A percentile compares a stretch with the other conserved stretches of the same genome.
Evolutionary conservation across 1,140 invertebrate genomes (phyloP).

Genomic region (Drosophila leontia): DNA sequence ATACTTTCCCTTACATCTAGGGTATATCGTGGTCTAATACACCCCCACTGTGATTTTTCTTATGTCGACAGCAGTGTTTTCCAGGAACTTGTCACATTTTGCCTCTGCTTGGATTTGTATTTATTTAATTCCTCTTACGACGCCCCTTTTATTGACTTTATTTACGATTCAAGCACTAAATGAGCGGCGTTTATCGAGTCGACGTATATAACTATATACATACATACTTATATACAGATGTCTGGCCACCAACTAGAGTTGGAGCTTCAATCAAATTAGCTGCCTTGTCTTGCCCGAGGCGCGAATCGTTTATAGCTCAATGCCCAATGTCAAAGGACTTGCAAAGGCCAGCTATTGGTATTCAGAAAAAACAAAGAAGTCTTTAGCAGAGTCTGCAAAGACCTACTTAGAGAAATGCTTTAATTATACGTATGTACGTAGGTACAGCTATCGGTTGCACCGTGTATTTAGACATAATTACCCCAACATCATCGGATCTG

Average conservation of each 20-base stretch:
- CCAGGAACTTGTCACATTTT: constrained; percentile 68
- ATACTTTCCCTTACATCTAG: background rate
- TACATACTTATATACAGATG: background rate
- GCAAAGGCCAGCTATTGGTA: background rate
- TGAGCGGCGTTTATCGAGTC: constrained; percentile 36
- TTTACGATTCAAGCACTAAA: constrained; percentile 61
- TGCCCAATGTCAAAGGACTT: constrained; percentile 69
- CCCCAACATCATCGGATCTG: constrained; percentile 20
- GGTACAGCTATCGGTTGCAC: constrained; percentile 45
- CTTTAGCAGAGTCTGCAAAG: background rate
- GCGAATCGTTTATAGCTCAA: constrained; percentile 41
- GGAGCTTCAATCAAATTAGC: constrained; percentile 66
- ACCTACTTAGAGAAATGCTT: constrained; percentile 16
- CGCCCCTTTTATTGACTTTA: constrained; percentile 71
- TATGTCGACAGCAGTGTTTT: constrained; percentile 43
- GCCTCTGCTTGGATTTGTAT: constrained; percentile 58
- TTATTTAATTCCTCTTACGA: constrained; percentile 52
- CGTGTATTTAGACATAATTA: constrained; percentile 47
- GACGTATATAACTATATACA: constrained; percentile 1
- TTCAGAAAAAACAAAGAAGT: background rate
- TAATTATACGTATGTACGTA: constrained; percentile 25
- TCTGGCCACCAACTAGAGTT: constrained; percentile 30
- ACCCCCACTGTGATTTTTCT: constrained; percentile 19
- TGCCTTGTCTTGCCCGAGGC: constrained; percentile 62
- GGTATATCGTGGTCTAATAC: constrained; percentile 1